These are phyloP conservation scores for Diprion similis DNA, from an alignment of 1,140 invertebrate genomes.

Conservation along the genomic window DNA sequence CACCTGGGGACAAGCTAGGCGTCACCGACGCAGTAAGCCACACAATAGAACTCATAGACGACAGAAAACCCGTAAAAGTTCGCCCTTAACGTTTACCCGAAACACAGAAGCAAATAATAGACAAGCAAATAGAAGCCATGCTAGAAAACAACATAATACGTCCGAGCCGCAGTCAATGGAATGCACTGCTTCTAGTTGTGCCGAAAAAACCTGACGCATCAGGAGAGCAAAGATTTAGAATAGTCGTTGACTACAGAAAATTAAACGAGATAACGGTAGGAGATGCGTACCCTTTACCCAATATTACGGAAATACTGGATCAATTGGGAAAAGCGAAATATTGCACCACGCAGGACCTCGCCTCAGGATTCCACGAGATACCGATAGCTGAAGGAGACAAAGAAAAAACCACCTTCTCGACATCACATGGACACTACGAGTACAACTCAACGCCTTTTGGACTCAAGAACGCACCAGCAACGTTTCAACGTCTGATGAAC, in stretches of 20 bases:
- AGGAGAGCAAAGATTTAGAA: conserved; percentile 37
- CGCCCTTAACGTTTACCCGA: conserved; percentile 21
- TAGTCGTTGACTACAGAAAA: conserved; percentile 49
- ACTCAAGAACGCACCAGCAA: conserved; percentile 27
- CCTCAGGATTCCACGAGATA: conserved; percentile 54
- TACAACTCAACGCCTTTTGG: conserved; percentile 36
- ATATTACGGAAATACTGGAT: conserved; percentile 51
- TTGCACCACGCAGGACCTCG: conserved; percentile 53
- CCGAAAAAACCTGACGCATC: conserved; percentile 36
- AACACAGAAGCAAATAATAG: conserved; percentile 19
- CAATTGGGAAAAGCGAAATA: conserved; percentile 40
- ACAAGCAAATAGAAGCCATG: conserved; percentile 27
- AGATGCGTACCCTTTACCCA: conserved; percentile 58
- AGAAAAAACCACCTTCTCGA: conserved; percentile 41
- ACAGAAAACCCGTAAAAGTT: too few species aligned
- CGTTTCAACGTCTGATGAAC: conserved; percentile 37
- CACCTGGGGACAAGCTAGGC: too few species aligned
- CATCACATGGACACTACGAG: conserved; percentile 28
- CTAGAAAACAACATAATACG: conserved; percentile 23
- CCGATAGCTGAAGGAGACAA: conserved; percentile 35
- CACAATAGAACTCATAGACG: too few species aligned
- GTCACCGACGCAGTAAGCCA: too few species aligned
- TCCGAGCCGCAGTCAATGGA: conserved; percentile 19
- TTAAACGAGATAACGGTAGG: conserved; percentile 45
- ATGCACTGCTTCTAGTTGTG: too few species aligned